Evolutionary conservation across 2,797 vertebrate genomes (phyloP).

Genomic region (Chelonia mydas): DNA sequence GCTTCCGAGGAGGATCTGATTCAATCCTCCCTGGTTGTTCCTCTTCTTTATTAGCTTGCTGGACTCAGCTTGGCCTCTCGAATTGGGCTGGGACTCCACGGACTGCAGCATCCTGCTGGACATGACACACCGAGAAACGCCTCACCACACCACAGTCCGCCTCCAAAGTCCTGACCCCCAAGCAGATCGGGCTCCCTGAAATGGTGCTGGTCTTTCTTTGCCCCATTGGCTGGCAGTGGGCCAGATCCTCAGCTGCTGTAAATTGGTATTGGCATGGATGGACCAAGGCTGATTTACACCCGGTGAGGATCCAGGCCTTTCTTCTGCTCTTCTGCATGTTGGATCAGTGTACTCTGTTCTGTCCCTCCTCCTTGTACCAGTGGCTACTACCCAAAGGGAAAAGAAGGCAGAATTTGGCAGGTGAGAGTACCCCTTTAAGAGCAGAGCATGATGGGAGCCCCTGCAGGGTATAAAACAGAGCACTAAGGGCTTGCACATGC

Average conservation of each 20-base stretch:
- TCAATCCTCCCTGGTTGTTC: neutral
- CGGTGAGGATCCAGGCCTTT: neutral
- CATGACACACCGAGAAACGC: neutral
- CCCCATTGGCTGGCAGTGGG: neutral
- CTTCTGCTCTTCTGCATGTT: neutral
- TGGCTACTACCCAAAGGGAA: neutral
- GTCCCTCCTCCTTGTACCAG: neutral
- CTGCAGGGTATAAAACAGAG: neutral
- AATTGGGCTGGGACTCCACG: too few species aligned
- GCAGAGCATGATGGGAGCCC: neutral
- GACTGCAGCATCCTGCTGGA: neutral
- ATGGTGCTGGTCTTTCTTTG: neutral
- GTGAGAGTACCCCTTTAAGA: neutral
- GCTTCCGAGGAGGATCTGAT: neutral
- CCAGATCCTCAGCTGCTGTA: neutral
- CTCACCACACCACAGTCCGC: neutral
- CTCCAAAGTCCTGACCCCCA: neutral
- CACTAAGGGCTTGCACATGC: fast-evolving
- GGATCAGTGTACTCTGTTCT: neutral
- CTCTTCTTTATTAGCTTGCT: neutral
- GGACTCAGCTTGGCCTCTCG: too few species aligned
- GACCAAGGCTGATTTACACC: neutral
- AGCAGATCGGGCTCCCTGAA: neutral
- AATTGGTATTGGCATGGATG: neutral
- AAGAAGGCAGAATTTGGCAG: neutral